Evolutionary conservation across 2,113 vertebrate genomes (phyloP), one percentile per base, ranked within the genome.

Genomic region (Candoia aspera): DNA sequence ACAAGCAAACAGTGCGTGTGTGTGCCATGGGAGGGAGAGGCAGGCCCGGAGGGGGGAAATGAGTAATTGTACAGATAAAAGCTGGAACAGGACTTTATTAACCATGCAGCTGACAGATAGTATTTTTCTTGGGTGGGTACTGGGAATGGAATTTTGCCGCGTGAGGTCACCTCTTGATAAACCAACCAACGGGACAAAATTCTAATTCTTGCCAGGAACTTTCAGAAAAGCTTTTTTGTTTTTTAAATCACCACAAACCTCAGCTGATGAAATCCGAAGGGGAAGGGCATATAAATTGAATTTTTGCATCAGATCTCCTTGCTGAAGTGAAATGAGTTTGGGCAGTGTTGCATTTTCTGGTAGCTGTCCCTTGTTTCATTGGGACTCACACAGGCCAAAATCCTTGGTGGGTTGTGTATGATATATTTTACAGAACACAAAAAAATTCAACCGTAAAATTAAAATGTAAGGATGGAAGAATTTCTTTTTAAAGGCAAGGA

Each of bases 1-100:
- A 95, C 94, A 91, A 93, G 84, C 87, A 90, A 91, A 90, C 54
- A 55, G 87, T 89, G 90, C 93, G 57, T 79, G 91, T n/a, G 58
- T 84, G 33, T 62, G 87, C 73, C 91, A 89, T 89, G 92, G 95
- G 95, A 96, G 95, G 96, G 95, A 95, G 93, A 92, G 95, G 90
- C 86, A 3, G 2, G 64, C 93, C 96, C 83, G 26, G 93, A 93
- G 94, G 95, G 96, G 68, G 90, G 94, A 96, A 95, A 94, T 95
- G 97, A 96, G 94, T 97, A 97, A 97, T 96, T 94, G 92, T 87
- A 88, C 5, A 95, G 97, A 97, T 97, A 96, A 97, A 97, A 96
- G 95, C 94, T 95, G 91, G 95, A 96, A 97, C 96, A 96, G 23
- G 89, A 62, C 93, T 88, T 93, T 96, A 95, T 97, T 96, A 96